These are phyloP conservation scores for Drosophila yooni DNA, from an alignment of 2,888 invertebrate genomes.

Conservation along the genomic window DNA sequence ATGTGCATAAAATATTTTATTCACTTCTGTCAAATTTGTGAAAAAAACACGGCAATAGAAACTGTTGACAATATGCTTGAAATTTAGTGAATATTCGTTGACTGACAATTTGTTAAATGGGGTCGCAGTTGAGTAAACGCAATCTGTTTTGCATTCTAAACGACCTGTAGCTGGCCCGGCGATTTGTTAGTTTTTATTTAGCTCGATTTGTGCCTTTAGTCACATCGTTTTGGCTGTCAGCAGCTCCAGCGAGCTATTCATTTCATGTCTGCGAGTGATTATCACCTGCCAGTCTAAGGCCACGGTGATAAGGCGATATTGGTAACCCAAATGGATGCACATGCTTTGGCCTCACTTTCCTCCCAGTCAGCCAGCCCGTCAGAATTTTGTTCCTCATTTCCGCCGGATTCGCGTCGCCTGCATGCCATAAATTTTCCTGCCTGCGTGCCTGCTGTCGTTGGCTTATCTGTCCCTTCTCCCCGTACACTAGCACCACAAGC, in stretches of 20 bases:
- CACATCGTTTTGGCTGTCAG: conserved; percentile 18
- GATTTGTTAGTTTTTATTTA: conserved; percentile 24
- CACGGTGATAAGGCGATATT: conserved; percentile 28
- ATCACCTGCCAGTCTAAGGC: conserved; percentile 68
- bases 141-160: conserved; percentile 46
- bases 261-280: conserved; percentile 58
- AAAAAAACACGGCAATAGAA: conserved; percentile 2
- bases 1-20: neutral
- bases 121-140: neutral
- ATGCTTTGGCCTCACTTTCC: conserved; percentile 17
- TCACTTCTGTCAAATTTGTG: conserved; percentile 8
- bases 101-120: conserved; percentile 17
- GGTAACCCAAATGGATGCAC: conserved; percentile 19
- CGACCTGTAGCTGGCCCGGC: conserved; percentile 32
- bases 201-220: conserved; percentile 16
- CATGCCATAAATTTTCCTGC: conserved; percentile 73
- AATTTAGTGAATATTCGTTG: conserved; percentile 48
- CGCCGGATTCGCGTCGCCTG: conserved; percentile 64
- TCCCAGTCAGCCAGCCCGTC: conserved; percentile 13
- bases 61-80: conserved; percentile 42
- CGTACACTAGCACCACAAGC: neutral
- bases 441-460: conserved; percentile 51
- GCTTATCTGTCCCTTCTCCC: conserved; percentile 56
- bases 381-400: conserved; percentile 69
- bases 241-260: conserved; percentile 33